These are phyloP conservation scores for Gopherus flavomarginatus DNA, from an alignment of 2,113 vertebrate species.

Conservation along the genomic window DNA sequence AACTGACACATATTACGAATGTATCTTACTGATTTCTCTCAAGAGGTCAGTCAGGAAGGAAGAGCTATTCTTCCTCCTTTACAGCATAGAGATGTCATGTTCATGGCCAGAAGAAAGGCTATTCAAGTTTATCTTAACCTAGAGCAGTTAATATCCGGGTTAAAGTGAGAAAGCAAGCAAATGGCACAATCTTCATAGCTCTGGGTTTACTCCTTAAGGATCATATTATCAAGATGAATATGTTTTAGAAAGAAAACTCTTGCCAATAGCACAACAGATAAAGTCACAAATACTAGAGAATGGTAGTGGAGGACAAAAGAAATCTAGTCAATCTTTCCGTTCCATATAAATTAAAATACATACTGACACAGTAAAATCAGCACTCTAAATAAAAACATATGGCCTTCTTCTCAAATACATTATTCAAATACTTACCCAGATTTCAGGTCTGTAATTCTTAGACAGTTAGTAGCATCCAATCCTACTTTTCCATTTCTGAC, in stretches of 20 bases:
- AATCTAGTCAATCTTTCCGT: background rate
- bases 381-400: background rate
- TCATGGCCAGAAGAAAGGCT: background rate
- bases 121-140: background rate
- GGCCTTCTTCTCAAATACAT: background rate
- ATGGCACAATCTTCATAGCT: background rate
- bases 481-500: slow-evolving; percentile 96
- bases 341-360: background rate
- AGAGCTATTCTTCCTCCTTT: background rate
- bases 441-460: slow-evolving; percentile 97
- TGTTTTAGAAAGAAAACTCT: slow-evolving; percentile 42
- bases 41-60: background rate
- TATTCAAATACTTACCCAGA: slow-evolving; percentile 87
- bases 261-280: slow-evolving; percentile 48
- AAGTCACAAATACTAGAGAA: slow-evolving; percentile 26
- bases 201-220: background rate
- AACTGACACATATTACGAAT: background rate
- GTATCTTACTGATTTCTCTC: background rate
- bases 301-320: background rate
- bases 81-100: background rate
- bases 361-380: background rate
- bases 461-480: slow-evolving; percentile 94
- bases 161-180: background rate
- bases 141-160: background rate
- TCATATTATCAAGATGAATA: slow-evolving; percentile 16